Evolutionary conservation across 1,140 invertebrate genomes (phyloP), one percentile per base, ranked within the genome.

Genomic region (Penaeus chinensis): DNA sequence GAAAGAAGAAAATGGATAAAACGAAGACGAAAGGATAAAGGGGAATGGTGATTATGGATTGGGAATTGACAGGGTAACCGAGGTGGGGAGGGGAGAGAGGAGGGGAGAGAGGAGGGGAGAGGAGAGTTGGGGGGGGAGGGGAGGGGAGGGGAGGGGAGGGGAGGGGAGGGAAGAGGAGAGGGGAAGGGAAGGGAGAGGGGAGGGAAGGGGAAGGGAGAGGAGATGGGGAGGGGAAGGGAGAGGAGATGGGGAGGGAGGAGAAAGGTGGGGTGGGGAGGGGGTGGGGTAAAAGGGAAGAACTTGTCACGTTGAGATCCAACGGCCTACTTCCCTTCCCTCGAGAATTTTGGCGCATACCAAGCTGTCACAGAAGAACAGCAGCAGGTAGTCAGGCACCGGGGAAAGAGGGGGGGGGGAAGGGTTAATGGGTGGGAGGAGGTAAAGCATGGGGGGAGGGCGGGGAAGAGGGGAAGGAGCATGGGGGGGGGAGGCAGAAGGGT

Each of bases 291-390:
- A 8, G 54, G 16, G 11, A 54, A 54, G 54, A 11, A 54, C 54
- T 54, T 54, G 54, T 54, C 54, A 54, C 54, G 54, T 8, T 13
- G 10, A 54, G 54, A 54, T 54, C 54, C 54, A 5, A 13, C 54
- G 54, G 54, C 54, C 54, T 54, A 54, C 8, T 54, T 54, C 54
- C 11, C 54, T 54, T 54, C 54, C 54, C 54, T 16, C 54, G 54
- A 54, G 54, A 54, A 54, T 54, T 54, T 54, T 16, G 54, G 54
- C 54, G 54, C 54, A 54, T 54, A 54, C 54, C 54, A 54, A 54
- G 54, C 54, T 54, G 24, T 47, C 24, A 76, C 24, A 76, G 71
- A 76, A 76, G 24, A 76, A 77, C 47, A 77, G 74, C 74, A 77
- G 32, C 74, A 77, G 32, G 47, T 77, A 37, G 8, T 47, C 74